Evolutionary conservation across 2,888 invertebrate genomes (phyloP).

Genomic region (Sphaerophoria rueppellii): DNA sequence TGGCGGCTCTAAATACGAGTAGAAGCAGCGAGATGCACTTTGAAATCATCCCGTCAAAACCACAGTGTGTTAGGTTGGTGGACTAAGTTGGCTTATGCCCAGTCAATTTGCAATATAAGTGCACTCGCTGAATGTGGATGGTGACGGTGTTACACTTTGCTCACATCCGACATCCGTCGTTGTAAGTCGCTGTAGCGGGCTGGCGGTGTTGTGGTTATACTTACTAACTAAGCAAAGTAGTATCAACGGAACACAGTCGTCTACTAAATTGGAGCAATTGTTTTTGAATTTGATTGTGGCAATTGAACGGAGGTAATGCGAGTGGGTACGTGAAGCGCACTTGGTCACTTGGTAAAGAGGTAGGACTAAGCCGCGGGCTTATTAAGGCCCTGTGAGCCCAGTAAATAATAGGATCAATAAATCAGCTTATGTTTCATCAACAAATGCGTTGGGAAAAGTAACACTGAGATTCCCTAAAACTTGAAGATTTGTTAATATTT

Average conservation of each 20-base stretch:
- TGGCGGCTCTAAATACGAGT: conserved; percentile 33
- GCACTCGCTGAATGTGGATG: conserved; percentile 45
- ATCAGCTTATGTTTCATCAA: too few species aligned
- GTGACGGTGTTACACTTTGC: conserved; percentile 71
- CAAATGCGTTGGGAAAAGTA: too few species aligned
- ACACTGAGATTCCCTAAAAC: too few species aligned
- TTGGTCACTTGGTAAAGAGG: conserved; percentile 69
- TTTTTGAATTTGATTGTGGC: conserved; percentile 81
- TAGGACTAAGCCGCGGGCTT: neutral
- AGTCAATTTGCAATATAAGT: conserved; percentile 66
- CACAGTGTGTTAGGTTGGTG: conserved; percentile 12
- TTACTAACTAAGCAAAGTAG: neutral
- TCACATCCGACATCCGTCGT: conserved; percentile 71
- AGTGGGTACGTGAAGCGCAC: conserved; percentile 73
- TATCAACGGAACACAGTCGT: conserved; percentile 51
- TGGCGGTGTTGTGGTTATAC: conserved; percentile 60
- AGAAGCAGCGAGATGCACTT: neutral
- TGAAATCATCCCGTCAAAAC: conserved; percentile 4
- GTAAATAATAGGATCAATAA: too few species aligned
- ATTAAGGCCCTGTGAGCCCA: neutral
- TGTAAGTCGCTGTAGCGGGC: conserved; percentile 65
- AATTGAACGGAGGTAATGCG: conserved; percentile 79
- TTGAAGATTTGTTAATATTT: too few species aligned
- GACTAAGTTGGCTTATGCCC: conserved; percentile 28
- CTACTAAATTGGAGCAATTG: conserved; percentile 80